A percentile compares a stretch with the other conserved stretches of the same genome.
phyloP scores from a whole-genome alignment of 2,113 vertebrate species.

The Pelobates fuscus region DNA sequence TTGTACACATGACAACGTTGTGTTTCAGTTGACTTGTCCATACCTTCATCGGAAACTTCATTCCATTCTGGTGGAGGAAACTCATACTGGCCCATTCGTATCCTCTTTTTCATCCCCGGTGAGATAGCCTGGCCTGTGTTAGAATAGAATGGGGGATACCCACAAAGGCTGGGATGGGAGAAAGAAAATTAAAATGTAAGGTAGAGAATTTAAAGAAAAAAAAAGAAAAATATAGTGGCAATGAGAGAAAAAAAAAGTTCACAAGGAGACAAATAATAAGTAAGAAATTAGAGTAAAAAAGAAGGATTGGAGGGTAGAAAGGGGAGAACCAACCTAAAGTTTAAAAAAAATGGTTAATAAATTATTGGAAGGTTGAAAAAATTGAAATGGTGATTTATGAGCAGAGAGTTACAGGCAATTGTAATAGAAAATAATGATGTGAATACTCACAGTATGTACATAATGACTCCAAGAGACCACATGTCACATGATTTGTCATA shows the following conservation, averaged over 20 bases:
- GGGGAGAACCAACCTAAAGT: too few species aligned
- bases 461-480: conserved; percentile 98
- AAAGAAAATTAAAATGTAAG: neutral
- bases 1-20: too few species aligned
- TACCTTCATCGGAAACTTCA: conserved; percentile 94
- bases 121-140: conserved; percentile 98
- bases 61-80: conserved; percentile 96
- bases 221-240: too few species aligned
- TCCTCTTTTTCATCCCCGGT: conserved; percentile 96
- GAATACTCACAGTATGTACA: conserved; percentile 97
- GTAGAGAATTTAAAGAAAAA: too few species aligned
- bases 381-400: too few species aligned
- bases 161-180: conserved; percentile 80
- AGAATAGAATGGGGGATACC: conserved; percentile 97
- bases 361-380: too few species aligned
- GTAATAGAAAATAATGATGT: neutral
- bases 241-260: neutral
- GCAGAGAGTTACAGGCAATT: too few species aligned
- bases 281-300: too few species aligned
- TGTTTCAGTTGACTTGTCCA: too few species aligned
- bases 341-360: too few species aligned
- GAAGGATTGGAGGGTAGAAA: too few species aligned
- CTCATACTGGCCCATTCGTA: conserved; percentile 96
- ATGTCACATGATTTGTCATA: conserved; percentile 99
- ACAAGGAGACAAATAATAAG: too few species aligned